Evolutionary conservation across 2,888 invertebrate species (phyloP).

Genomic region (Aporophyla nigra): DNA sequence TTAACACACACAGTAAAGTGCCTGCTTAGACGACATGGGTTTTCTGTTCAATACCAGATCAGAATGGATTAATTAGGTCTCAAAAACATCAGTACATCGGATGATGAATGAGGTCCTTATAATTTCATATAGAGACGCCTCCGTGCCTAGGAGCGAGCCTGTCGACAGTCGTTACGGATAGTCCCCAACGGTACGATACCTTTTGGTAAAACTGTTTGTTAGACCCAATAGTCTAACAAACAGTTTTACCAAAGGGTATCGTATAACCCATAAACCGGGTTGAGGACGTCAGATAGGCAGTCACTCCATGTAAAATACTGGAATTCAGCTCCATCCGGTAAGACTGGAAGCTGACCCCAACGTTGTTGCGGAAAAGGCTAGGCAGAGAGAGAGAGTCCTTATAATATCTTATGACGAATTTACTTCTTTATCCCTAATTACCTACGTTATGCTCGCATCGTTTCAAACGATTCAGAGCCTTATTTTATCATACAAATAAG

Average conservation of each 20-base stretch:
- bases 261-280: not conserved
- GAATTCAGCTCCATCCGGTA: not conserved
- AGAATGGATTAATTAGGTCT: not conserved
- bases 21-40: no score
- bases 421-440: no score
- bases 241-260: not conserved
- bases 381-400: not conserved
- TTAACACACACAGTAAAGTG: no score
- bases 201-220: no score
- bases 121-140: not conserved
- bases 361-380: not conserved
- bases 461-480: no score
- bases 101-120: no score
- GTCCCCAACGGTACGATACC: no score
- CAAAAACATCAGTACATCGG: no score
- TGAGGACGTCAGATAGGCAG: not conserved
- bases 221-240: not conserved
- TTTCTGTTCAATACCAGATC: not conserved
- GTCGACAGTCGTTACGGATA: no score
- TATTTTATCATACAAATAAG: no score
- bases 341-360: not conserved
- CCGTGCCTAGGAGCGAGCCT: not conserved
- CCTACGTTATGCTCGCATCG: no score
- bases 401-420: conserved; percentile 1
- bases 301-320: no score